Base-by-base conservation (phyloP, 2,888 invertebrate genomes). In the Protophormia terraenovae region DNA sequence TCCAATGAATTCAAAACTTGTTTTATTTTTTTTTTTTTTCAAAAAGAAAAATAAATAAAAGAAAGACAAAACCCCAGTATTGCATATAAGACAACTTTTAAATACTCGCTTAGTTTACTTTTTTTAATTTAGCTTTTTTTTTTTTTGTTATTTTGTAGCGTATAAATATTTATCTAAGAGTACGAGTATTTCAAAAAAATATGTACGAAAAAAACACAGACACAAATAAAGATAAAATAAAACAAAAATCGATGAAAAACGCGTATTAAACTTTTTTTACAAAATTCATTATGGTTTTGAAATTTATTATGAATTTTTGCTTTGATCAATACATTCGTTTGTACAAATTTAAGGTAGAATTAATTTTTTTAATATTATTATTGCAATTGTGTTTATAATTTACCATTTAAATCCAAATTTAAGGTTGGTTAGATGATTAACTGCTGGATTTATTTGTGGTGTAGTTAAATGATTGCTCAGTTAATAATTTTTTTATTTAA, bases 1-100 rank as follows among this genome's bases (percentile, higher is more conserved):
- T 86, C 86, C 83, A 73, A 67, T 64, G 83, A 86, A 86, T 77
- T 86, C 32, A 83, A 86, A 86, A 86, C 86, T 86, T 83, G 86
- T 86, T 86, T 86, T 77, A 71, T 27, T 29, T 19, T 29, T 75
- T 50, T 60, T 47, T 60, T 47, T 50, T 27, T 22, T 45, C 24
- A 45, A n/a, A n/a, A n/a, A 73, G 7, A 60, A 73, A 41, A 35
- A 29, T 5, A 64, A 76, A 76, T 55, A 55, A 22, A 55, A 76
- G 32, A 62, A 62, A 71, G n/a, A 53, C 5, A 22, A 66, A 55
- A 67, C 12, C 58, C 29, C 67, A 67, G 35, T 38, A 69, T 81
- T 75, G 69, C 47, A 38, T 55, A 16, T 64, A 62, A n/a, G 41
- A 71, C 76, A 82, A 82, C 22, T 60, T 76, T 82, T 76, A 16